Base-by-base conservation (phyloP, 2,888 invertebrate species). In the Cheilosia impressa region DNA sequence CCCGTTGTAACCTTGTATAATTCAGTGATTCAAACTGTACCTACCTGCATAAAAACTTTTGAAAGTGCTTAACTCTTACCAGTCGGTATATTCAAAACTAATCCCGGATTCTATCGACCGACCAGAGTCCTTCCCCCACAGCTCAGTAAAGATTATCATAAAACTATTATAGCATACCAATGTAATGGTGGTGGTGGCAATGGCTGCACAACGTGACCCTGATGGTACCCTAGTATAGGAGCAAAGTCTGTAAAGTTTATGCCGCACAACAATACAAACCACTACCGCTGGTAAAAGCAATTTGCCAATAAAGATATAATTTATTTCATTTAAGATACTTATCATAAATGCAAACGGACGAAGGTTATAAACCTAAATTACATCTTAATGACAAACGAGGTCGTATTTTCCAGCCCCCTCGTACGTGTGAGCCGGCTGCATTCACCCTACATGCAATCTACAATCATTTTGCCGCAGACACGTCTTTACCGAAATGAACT, bases 221-320 rank as follows among this genome's bases (percentile, higher is more conserved):
- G 53, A 17, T 31, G 15, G 50, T 7, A 53, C 17, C 31, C 31
- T 9, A 31, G 9, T 9, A 31, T 58, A 0, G 15, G 41, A 43
- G 52, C 41, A 47, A 62, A 43, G 24, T 62, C 17, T 50, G 27
- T 10, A 75, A 62, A 57, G 68, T 55, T 81, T 24, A 63, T 63
- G 57, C 63, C 69, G 31, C 31, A 52, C 38, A 53, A 41, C 52
- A 17, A 2, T 58, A 6, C 62, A 53, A 9, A 77, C 77, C 47
- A 15, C 55, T 58, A 43, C 73, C 68, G 50, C 62, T 34, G 57
- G 68, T 73, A n/a, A 50, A 57, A 75, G 79, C 79, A 80, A 80
- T 84, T 84, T 84, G 63, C 79, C 75, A 71, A 84, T 80, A 80
- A 84, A 75, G 79, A 66, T 76, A 80, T 73, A 75, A 84, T 80